phyloP scores from a whole-genome alignment of 2,888 invertebrate species.

The Drosophila testacea region DNA sequence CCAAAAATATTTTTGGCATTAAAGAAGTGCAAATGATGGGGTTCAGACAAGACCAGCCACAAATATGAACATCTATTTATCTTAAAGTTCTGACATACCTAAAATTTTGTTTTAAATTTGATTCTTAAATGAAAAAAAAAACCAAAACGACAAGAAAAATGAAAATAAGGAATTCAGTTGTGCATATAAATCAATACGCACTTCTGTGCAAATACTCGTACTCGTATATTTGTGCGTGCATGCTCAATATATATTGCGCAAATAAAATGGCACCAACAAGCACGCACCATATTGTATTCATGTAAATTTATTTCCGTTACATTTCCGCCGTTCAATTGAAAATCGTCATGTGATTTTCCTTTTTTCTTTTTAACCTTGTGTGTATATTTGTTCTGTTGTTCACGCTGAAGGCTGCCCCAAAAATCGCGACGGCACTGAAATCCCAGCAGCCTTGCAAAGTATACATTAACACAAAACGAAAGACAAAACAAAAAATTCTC shows the following conservation, averaged over 20 bases:
- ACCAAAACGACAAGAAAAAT: constrained; percentile 8
- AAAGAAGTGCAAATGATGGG: constrained; percentile 47
- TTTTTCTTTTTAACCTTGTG: constrained; percentile 41
- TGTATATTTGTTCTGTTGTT: constrained; percentile 46
- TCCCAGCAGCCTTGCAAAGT: constrained; percentile 45
- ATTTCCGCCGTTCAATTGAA: constrained; percentile 80
- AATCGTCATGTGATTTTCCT: constrained; percentile 77
- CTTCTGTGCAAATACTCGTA: constrained; percentile 59
- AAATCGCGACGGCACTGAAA: constrained; percentile 29
- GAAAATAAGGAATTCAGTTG: constrained; percentile 36
- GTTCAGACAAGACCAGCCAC: constrained; percentile 1
- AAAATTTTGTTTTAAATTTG: constrained; percentile 44
- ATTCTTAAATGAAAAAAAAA: constrained; percentile 21
- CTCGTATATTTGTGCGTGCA: constrained; percentile 37
- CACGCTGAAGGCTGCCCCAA: constrained; percentile 13
- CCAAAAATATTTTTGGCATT: constrained; percentile 57
- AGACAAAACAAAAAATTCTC: neutral
- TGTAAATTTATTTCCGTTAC: constrained; percentile 82
- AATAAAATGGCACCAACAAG: constrained; percentile 78
- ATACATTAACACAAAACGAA: constrained; percentile 32
- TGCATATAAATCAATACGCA: constrained; percentile 73
- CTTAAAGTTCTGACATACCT: constrained; percentile 21
- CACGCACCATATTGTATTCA: constrained; percentile 81
- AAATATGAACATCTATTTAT: constrained; percentile 13
- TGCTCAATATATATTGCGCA: constrained; percentile 63